Evolutionary conservation across 53 echinoderm and acorn worm genomes (phyloP).

Genomic region (Glandiceps talaboti): DNA sequence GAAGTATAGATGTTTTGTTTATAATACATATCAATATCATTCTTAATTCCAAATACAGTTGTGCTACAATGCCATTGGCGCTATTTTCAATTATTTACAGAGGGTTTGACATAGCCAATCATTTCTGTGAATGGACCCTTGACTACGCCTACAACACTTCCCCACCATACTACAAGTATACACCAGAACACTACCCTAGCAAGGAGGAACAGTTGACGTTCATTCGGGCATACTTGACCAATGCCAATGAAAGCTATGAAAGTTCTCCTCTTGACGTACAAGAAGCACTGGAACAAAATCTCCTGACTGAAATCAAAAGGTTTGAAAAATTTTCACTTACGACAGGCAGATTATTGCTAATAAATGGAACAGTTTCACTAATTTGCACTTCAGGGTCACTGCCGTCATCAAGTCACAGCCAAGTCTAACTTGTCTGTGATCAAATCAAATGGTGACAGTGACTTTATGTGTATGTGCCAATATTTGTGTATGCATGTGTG

Average conservation of each 20-base stretch:
- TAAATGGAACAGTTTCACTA: not conserved
- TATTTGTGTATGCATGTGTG: too few species aligned
- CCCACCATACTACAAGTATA: constrained; percentile 48
- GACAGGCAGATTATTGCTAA: not conserved
- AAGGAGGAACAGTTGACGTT: constrained; percentile 69
- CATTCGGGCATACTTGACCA: constrained; percentile 52
- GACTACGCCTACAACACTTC: constrained; percentile 44
- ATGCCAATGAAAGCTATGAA: not conserved
- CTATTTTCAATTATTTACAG: too few species aligned
- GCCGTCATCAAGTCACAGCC: not conserved
- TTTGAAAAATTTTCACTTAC: not conserved
- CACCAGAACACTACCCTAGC: constrained; percentile 42
- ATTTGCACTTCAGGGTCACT: not conserved
- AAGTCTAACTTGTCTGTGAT: not conserved
- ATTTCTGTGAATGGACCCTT: constrained; percentile 87
- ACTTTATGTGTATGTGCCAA: too few species aligned
- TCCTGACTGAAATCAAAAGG: not conserved
- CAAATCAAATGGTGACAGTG: not conserved
- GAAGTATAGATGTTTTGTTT: too few species aligned
- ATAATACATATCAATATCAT: too few species aligned
- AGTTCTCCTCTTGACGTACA: not conserved
- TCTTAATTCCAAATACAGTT: too few species aligned
- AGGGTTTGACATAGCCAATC: constrained; percentile 77
- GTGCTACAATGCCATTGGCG: too few species aligned
- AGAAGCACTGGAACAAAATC: not conserved